Evolutionary conservation across 2,888 invertebrate genomes (phyloP).

Genomic region (Geophilus truncorum): DNA sequence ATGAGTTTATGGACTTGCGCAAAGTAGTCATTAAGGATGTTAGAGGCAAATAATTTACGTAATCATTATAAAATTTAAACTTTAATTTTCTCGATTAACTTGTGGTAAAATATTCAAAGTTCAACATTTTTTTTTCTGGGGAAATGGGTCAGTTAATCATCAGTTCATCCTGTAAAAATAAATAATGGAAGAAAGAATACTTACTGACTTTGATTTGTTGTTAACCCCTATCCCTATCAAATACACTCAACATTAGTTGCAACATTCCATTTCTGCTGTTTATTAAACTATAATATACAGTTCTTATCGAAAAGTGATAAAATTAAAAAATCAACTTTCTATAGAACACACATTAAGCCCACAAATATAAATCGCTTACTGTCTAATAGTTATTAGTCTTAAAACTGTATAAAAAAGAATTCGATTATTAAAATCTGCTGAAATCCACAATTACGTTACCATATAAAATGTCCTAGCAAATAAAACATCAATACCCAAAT

Average conservation of each 20-base stretch:
- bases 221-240: neutral
- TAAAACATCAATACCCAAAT: neutral
- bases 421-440: neutral
- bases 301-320: neutral
- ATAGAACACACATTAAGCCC: constrained; percentile 27
- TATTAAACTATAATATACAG: neutral
- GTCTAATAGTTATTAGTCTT: constrained; percentile 4
- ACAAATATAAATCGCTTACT: neutral
- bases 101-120: neutral
- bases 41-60: neutral
- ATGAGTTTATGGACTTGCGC: neutral
- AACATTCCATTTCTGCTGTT: constrained; percentile 21
- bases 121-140: neutral
- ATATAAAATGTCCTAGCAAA: constrained; percentile 7
- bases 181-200: neutral
- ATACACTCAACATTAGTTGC: neutral
- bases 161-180: neutral
- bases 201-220: neutral
- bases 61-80: neutral
- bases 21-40: neutral
- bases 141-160: neutral
- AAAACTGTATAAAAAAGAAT: constrained; percentile 8
- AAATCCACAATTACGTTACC: constrained; percentile 18
- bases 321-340: neutral
- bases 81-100: neutral